Base-by-base conservation (phyloP, 2,797 vertebrate species). In the Acomys russatus region DNA sequence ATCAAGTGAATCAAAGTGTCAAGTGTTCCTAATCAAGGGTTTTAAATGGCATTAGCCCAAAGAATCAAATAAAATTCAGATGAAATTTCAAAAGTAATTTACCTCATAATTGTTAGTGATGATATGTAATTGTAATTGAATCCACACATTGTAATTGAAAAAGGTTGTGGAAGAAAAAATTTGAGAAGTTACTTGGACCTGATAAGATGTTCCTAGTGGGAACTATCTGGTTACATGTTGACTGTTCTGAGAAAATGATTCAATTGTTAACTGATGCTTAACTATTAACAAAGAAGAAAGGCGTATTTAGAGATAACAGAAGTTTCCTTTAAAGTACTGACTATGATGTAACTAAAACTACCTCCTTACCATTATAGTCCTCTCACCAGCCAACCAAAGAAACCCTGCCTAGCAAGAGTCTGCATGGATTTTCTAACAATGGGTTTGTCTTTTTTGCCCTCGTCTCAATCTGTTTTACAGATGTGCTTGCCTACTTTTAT, bases 11-110 rank as follows among this genome's bases (percentile, higher is more conserved):
- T 6, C 56, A 49, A 93, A 89, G 35, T n/a, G 77, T 44, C 18
- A 71, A 82, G 6, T 33, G 28, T 79, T 93, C 11, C 38, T 93
- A 79, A 88, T n/a, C 35, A 23, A 89, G 82, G 70, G 70, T 66
- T 73, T 85, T 73, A 76, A 59, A 68, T 61, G 9, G 0, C 17
- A 77, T 73, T 59, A 28, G 10, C 38, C 18, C 6, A 68, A 87
- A 86, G 25, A 88, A 77, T 73, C 25, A 77, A 96, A 74, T 84
- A 78, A 22, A 95, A 64, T 74, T 23, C 30, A 63, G 79, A 20
- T 30, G 66, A 87, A 95, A 77, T n/a, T 54, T 70, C 23, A 74
- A 49, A 82, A 84, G 66, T 30, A 3, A 79, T 66, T 87, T 71
- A 88, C 6, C 8, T 88, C 12, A 73, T 59, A 18, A 61, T 74